Conservation (phyloP, 2,888 invertebrate genomes). For the Cryptosula pallasiana region DNA sequence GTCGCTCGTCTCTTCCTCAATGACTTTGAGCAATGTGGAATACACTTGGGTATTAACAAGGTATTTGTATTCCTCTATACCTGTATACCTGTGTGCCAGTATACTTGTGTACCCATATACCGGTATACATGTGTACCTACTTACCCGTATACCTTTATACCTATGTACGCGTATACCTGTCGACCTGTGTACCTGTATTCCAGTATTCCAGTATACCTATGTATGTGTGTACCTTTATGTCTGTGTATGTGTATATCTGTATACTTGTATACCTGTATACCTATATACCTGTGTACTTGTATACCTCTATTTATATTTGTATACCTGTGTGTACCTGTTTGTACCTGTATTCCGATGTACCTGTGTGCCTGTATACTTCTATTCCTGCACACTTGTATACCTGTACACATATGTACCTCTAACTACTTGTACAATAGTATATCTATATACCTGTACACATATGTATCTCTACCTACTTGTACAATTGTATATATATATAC, state of each 20-base stretch:
- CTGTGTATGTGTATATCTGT: background rate
- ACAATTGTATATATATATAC: no score
- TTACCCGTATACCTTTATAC: background rate
- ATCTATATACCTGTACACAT: slow-evolving; percentile 22
- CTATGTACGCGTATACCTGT: background rate
- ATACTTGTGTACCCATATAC: background rate
- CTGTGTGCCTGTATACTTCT: background rate
- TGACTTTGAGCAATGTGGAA: slow-evolving; percentile 96
- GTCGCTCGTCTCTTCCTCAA: slow-evolving; percentile 84
- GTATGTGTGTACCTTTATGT: background rate
- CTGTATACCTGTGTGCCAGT: background rate
- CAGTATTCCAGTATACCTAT: background rate
- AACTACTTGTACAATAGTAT: background rate
- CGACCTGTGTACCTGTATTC: background rate
- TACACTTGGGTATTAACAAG: slow-evolving; percentile 73
- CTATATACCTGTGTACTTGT: background rate
- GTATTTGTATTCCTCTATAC: slow-evolving; percentile 29
- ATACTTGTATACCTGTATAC: background rate
- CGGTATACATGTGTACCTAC: background rate
- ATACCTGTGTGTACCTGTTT: background rate
- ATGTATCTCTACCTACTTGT: no score
- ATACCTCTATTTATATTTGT: no score
- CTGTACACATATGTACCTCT: background rate
- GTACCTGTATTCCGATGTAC: background rate
- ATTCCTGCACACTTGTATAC: background rate